Conservation (phyloP, 2,888 invertebrate species). For the Agrenia bidenticulata region DNA sequence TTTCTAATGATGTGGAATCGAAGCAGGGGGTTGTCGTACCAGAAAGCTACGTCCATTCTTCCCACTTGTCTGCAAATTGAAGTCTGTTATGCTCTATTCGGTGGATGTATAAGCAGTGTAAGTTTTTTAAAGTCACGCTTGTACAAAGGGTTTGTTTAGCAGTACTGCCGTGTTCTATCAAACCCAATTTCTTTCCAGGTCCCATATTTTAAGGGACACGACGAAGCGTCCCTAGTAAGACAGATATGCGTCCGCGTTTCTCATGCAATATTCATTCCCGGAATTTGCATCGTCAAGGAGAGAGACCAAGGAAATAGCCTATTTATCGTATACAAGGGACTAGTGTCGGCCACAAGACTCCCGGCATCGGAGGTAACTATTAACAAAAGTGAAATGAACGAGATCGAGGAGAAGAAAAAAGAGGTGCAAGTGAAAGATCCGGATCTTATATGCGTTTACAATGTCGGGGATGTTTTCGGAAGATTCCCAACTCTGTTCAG, state of each 20-base stretch:
- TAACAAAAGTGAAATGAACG: constrained; percentile 19
- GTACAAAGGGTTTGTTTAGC: no score
- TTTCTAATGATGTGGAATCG: constrained; percentile 43
- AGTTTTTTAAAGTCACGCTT: neutral
- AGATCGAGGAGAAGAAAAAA: constrained; percentile 3
- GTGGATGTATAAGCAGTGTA: constrained; percentile 26
- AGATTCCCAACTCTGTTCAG: constrained; percentile 40
- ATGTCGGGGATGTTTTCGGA: constrained; percentile 43
- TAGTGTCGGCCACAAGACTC: neutral
- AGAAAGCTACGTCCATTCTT: constrained; percentile 30
- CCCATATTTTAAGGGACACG: constrained; percentile 25
- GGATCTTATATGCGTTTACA: constrained; percentile 34
- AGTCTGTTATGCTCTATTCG: constrained; percentile 39
- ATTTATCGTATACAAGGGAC: constrained; percentile 46
- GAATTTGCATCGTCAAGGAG: constrained; percentile 43
- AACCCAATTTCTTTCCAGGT: constrained; percentile 14
- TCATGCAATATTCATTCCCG: constrained; percentile 42
- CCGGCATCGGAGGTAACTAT: neutral
- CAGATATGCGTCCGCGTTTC: constrained; percentile 34
- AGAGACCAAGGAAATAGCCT: constrained; percentile 43
- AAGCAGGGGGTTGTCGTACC: constrained; percentile 42
- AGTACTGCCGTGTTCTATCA: no score
- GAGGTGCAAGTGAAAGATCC: neutral
- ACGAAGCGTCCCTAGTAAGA: constrained; percentile 35
- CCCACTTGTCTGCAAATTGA: constrained; percentile 44